Evolutionary conservation across 2,113 vertebrate species (phyloP).

Genomic region (Helogale parvula): DNA sequence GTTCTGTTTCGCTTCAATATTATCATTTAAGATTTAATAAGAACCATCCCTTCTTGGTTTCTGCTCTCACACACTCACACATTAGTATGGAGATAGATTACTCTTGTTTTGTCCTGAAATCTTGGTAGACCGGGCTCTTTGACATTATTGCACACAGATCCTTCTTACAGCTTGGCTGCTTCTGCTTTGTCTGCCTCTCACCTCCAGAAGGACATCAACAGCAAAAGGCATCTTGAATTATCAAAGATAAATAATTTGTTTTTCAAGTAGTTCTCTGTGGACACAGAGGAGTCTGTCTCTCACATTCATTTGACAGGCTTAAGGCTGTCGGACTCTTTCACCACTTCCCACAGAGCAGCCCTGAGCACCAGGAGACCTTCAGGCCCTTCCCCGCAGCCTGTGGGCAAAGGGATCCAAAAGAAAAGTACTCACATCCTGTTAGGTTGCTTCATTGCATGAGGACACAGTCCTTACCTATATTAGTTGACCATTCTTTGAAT

Average conservation of each 20-base stretch:
- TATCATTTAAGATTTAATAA: not conserved
- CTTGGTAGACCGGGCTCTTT: not conserved
- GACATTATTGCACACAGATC: not conserved
- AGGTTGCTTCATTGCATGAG: not conserved
- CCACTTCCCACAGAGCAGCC: not conserved
- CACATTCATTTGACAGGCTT: not conserved
- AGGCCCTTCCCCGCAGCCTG: not conserved
- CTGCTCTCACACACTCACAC: not conserved
- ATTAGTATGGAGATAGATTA: not conserved
- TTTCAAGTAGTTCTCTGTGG: not conserved
- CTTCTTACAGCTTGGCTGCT: not conserved
- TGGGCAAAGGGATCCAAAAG: not conserved
- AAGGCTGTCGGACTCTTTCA: not conserved
- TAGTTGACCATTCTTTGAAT: not conserved
- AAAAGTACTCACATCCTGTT: not conserved
- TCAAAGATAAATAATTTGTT: conserved; percentile 39
- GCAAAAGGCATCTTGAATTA: conserved; percentile 14
- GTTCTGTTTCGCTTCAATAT: not conserved
- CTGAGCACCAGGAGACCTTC: not conserved
- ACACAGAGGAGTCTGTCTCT: not conserved
- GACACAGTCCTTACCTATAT: not conserved
- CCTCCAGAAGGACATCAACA: not conserved
- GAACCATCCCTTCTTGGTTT: not conserved
- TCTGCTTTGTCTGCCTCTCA: not conserved
- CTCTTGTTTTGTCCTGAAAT: not conserved